Evolutionary conservation across 2,797 vertebrate species (phyloP), one percentile per base, ranked within the genome.

Genomic region (Chelon auratus): DNA sequence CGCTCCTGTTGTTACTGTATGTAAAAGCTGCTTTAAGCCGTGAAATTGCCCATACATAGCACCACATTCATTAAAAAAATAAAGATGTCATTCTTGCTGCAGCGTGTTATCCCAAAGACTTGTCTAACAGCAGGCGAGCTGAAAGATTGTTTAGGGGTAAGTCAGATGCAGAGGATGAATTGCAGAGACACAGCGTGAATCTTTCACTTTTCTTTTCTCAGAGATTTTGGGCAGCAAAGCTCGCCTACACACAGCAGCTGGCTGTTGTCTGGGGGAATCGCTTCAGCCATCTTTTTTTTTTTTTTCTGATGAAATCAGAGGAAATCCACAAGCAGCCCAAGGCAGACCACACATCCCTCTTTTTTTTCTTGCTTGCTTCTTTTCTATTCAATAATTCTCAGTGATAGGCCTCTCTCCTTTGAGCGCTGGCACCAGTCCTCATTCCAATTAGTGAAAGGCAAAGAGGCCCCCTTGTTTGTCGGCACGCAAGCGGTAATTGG

Each of bases 301-400:
- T 63, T 48, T 86, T 86, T 83, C 91, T 93, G 91, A 94, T 91
- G 93, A 92, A 92, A 93, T 91, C 82, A 78, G 78, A 93, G 87
- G 92, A 92, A 93, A 92, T 90, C 84, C 89, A 72, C 80, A 58
- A 74, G 83, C 89, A 83, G 88, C 89, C 82, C 53, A 66, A 65
- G 88, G 90, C 87, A 48, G 85, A 89, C 87, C 86, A 87, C 85
- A 89, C 87, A 83, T 87, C 78, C 64, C 48, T 47, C 26, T 59
- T 22, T 45, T 7, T 60, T 57, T 68, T 12, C 39, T 7, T 13
- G 2, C 14, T 5, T 17, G 59, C 53, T 72, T 68, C 73, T 75
- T 70, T 70, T 67, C 82, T 86, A 65, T 84, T 93, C 84, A 89
- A 86, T 84, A 88, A 87, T 91, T 92, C 89, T 83, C 82, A 85